phyloP scores from a whole-genome alignment of 1,140 invertebrate species.

The Eciton burchellii region DNA sequence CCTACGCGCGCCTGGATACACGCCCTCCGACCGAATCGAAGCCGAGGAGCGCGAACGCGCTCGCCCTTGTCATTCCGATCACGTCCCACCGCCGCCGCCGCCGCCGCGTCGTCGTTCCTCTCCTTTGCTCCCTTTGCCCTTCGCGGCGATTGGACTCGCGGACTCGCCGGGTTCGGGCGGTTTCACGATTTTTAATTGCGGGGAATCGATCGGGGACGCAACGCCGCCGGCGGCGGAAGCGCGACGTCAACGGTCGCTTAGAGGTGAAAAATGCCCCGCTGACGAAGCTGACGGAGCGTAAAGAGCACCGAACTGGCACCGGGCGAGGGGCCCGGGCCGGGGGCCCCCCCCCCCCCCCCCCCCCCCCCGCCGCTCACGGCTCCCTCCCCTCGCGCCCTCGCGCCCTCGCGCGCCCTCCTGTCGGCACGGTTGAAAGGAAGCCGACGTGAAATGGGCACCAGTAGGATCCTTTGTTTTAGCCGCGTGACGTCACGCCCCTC shows the following conservation, averaged over 20 bases:
- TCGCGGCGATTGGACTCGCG: not conserved
- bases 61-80: not conserved
- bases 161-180: too few relatives aligned
- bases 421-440: constrained; percentile 79
- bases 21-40: too few relatives aligned
- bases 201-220: not conserved
- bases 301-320: constrained; percentile 33
- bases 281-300: constrained; percentile 49
- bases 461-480: constrained; percentile 83
- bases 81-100: not conserved
- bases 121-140: not conserved
- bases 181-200: not conserved
- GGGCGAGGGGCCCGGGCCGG: constrained; percentile 22
- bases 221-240: not conserved
- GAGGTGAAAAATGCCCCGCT: constrained; percentile 20
- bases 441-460: constrained; percentile 76
- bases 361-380: too few relatives aligned
- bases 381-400: too few relatives aligned
- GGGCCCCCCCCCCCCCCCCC: too few relatives aligned
- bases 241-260: not conserved
- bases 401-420: constrained; percentile 64
- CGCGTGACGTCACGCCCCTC: constrained; percentile 83
- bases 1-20: constrained; percentile 17
- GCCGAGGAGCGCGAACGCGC: too few relatives aligned
- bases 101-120: too few relatives aligned